phyloP scores from a whole-genome alignment of 2,888 invertebrate genomes.

The Lysandra bellargus region DNA sequence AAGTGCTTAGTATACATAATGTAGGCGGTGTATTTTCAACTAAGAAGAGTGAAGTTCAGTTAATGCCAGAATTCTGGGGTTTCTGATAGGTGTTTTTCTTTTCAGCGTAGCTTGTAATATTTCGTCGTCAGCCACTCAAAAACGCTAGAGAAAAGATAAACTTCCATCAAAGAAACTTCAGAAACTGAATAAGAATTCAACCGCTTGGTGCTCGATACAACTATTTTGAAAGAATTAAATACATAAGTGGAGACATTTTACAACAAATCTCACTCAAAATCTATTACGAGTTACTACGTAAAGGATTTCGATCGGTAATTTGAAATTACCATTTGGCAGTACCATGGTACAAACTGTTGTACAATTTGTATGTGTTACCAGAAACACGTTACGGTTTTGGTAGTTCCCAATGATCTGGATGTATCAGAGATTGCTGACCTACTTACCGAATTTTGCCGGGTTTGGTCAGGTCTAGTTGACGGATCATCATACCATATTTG shows the following conservation, averaged over 20 bases:
- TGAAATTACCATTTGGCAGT: neutral
- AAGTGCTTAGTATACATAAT: neutral
- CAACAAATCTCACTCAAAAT: slow-evolving; percentile 25
- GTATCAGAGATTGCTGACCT: too few species aligned
- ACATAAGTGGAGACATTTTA: slow-evolving; percentile 18
- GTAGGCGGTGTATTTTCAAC: neutral
- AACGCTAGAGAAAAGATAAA: neutral
- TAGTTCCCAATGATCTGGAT: too few species aligned
- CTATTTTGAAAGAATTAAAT: slow-evolving; percentile 28
- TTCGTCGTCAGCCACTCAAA: neutral
- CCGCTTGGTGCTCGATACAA: neutral
- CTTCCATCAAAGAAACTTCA: neutral
- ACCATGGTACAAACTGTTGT: neutral
- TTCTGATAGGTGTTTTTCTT: neutral
- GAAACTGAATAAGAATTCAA: neutral
- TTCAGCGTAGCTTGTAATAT: too few species aligned
- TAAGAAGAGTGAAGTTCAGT: neutral
- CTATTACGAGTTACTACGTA: slow-evolving; percentile 6
- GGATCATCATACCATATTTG: too few species aligned
- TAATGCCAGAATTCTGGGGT: neutral
- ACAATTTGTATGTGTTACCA: neutral
- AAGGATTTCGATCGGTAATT: slow-evolving; percentile 6
- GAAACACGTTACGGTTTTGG: too few species aligned
- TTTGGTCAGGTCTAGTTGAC: too few species aligned
- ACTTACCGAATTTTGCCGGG: too few species aligned